Base-by-base conservation (phyloP, 2,113 vertebrate genomes). In the Labrus mixtus region DNA sequence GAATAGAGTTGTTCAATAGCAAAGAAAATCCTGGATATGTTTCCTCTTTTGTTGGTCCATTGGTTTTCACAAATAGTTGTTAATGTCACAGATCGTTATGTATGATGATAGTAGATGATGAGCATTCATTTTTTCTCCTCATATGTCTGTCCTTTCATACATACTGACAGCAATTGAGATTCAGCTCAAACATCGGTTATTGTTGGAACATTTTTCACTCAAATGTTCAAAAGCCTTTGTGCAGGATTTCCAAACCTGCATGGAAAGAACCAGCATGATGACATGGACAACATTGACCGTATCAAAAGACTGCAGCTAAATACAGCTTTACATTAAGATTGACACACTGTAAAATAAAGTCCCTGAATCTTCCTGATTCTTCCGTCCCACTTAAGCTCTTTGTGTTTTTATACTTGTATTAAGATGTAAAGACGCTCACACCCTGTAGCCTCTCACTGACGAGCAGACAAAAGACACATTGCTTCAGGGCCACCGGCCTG, bases 81-180 rank as follows among this genome's bases (percentile, higher is more conserved):
- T 48, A 19, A 48, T 48, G 16, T 19, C 7, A 17, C 6, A 7
- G 46, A 3, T 19, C n/a, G n/a, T n/a, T n/a, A n/a, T n/a, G n/a
- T n/a, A n/a, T n/a, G n/a, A n/a, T n/a, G n/a, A n/a, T n/a, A n/a
- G n/a, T n/a, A n/a, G n/a, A n/a, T n/a, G n/a, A n/a, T n/a, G n/a
- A n/a, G n/a, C n/a, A n/a, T n/a, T n/a, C 8, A n/a, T 22, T 15
- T 45, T 45, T 10, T 62, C 39, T 13, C 20, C 53, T 74, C 29
- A 2, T 33, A 33, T 33, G 29, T 33, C 29, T 76, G 78, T 76
- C 78, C 83, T 89, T 89, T 81, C 56, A 60, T 22, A 41, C 57
- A 43, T 5, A 16, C 17, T 86, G 72, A 82, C 62, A 79, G 57
- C 17, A 65, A 62, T 50, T 33, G 10, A 62, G 39, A 6, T 78